Base-by-base conservation (phyloP, 2,888 invertebrate genomes). In the Caenorhabditis sulstoni region DNA sequence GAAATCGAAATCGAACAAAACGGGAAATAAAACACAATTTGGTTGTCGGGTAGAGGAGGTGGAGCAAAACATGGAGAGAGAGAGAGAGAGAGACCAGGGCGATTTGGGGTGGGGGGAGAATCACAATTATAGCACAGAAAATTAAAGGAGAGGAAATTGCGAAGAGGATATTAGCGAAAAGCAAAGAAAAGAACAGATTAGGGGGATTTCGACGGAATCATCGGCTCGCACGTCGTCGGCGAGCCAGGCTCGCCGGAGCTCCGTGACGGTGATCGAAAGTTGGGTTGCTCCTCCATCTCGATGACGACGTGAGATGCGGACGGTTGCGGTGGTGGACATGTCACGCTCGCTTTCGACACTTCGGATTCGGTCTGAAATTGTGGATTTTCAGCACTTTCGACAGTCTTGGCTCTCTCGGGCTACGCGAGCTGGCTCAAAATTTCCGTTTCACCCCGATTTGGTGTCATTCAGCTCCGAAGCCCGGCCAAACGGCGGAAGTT, bases 111-210 rank as follows among this genome's bases (percentile, higher is more conserved):
- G 12, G 47, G 59, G 12, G 41, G 39, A 20, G 37, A 47, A 61
- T 50, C 58, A 61, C 47, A 71, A 64, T 64, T 71, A 71, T 71
- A 71, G 71, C 71, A 71, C 71, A 71, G 64, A 3, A 50, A 53
- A 16, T 53, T 50, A 1, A 18, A 29, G 29, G 29, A 29, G 44
- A 44, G 16, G 22, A 50, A 23, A 16, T 52, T 23, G 45, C 37
- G 55, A 37, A 3, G 20, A 44, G 16, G 39, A 39, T 47, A 66
- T n/a, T 37, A 50, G 29, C 22, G 12, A 29, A 50, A 39, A 49
- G n/a, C n/a, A n/a, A 67, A 37, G 49, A 44, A 49, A 49, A 29
- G 57, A 67, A 18, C 16, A 18, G 18, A 47, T 8, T 22, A 29
- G 20, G 12, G 12, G 20, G 7, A 22, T 39, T 39, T 62, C 49